Evolutionary conservation across 2,113 vertebrate species (phyloP), one percentile per base, ranked within the genome.

Genomic region (Myotis davidii): DNA sequence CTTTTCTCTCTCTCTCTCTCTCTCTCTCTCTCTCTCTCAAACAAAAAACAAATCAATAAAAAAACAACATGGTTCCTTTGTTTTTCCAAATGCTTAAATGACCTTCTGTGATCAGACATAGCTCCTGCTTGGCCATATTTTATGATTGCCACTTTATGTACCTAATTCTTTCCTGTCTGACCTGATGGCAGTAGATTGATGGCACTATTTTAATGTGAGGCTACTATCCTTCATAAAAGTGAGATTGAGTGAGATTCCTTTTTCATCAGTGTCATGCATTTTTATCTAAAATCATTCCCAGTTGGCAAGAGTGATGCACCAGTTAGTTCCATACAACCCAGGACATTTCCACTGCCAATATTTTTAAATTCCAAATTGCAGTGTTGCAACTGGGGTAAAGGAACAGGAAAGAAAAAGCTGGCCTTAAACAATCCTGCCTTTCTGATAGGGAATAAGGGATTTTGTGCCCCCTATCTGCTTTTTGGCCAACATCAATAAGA

Each of bases 31-130:
- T 59, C 21, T 59, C 56, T 59, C 21, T 9, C 9, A 20, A 21
- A n/a, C n/a, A n/a, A n/a, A n/a, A 56, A 56, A 56, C 1, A 61
- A 61, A 61, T 39, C 25, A 21, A 77, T 59, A 17, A 27, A 81
- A 89, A 89, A 32, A 78, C 76, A 78, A 17, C 14, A 52, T 54
- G 14, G 42, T 85, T 85, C 5, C 23, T 70, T 94, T 88, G n/a
- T 61, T 93, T 95, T 95, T 85, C n/a, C 17, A 90, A 88, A 92
- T 93, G 50, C 5, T 70, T 95, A 69, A 84, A 59, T 88, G 69
- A 92, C 76, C 37, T 85, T 95, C 54, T 86, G 16, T 34, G 34
- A 81, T 78, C 42, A 95, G n/a, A 42, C 1, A 32, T 34, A 78
- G n/a, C 45, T 92, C 16, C 7, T 87, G 8, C 21, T 17, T 73